Evolutionary conservation across 2,797 vertebrate species (phyloP).

Genomic region (Lepus oiostolus): DNA sequence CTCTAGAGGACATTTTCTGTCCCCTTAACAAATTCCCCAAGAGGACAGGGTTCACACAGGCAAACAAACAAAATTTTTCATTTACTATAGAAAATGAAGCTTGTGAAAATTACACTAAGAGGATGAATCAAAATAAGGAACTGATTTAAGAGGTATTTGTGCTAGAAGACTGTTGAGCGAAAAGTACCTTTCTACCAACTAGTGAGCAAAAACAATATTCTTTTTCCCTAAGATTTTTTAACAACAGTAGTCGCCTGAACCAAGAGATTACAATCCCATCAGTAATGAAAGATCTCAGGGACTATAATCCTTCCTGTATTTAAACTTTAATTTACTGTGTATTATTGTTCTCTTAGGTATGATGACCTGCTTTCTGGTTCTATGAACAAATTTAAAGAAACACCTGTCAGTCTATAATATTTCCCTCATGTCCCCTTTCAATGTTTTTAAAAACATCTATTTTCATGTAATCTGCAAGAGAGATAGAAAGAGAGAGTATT

Average conservation of each 20-base stretch:
- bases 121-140: conserved; percentile 47
- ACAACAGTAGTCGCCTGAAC: neutral
- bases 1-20: conserved; percentile 6
- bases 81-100: conserved; percentile 66
- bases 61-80: conserved; percentile 54
- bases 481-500: no score
- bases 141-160: conserved; percentile 69
- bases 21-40: neutral
- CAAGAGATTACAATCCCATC: neutral
- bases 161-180: conserved; percentile 11
- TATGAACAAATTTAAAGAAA: neutral
- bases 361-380: neutral
- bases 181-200: conserved; percentile 56
- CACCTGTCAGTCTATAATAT: neutral
- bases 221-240: conserved; percentile 35
- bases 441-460: no score
- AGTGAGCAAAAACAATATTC: conserved; percentile 13
- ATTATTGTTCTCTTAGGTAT: neutral
- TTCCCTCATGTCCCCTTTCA: neutral
- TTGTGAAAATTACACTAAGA: neutral
- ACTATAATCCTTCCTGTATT: neutral
- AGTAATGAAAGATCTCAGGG: neutral
- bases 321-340: neutral
- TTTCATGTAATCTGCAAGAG: no score
- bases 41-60: neutral